A percentile compares a stretch with the other conserved stretches of the same genome.
These are phyloP conservation scores for Neodiprion lecontei DNA, from an alignment of 1,140 invertebrate genomes.

Conservation along the genomic window DNA sequence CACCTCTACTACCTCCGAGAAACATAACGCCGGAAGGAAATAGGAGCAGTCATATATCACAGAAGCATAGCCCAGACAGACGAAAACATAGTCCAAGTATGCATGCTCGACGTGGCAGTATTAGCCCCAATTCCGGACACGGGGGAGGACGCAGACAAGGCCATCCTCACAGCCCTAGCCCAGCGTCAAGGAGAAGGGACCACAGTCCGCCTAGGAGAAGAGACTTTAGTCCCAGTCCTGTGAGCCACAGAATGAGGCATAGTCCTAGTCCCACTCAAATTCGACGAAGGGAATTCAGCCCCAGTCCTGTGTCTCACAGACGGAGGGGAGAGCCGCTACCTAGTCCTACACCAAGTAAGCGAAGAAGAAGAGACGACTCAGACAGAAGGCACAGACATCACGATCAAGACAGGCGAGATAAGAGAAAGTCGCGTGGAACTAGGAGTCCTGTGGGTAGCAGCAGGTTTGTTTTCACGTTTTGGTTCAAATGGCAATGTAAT, in stretches of 20 bases:
- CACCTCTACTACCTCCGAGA: conserved; percentile 65
- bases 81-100: conserved; percentile 45
- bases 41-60: conserved; percentile 24
- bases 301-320: conserved; percentile 41
- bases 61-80: conserved; percentile 44
- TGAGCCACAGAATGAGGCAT: conserved; percentile 48
- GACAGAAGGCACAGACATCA: conserved; percentile 58
- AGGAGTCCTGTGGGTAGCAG: conserved; percentile 48
- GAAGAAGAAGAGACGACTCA: conserved; percentile 50
- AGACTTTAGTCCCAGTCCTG: conserved; percentile 50
- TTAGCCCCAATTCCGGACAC: conserved; percentile 39
- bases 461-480: conserved; percentile 26
- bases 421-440: conserved; percentile 49
- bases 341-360: conserved; percentile 50
- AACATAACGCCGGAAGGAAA: conserved; percentile 53
- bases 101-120: conserved; percentile 29
- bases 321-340: conserved; percentile 38
- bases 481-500: too few relatives aligned
- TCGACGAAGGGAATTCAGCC: conserved; percentile 47
- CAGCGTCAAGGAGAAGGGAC: conserved; percentile 45
- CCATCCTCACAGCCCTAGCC: conserved; percentile 51
- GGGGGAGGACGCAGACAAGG: conserved; percentile 36
- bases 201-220: conserved; percentile 51
- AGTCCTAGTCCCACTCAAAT: conserved; percentile 46
- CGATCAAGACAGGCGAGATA: conserved; percentile 55